Percentiles rank a stretch among this genome's conserved stretches.
Conservation (phyloP, 2,113 vertebrate species). For the Dryoscopus gambensis region DNA sequence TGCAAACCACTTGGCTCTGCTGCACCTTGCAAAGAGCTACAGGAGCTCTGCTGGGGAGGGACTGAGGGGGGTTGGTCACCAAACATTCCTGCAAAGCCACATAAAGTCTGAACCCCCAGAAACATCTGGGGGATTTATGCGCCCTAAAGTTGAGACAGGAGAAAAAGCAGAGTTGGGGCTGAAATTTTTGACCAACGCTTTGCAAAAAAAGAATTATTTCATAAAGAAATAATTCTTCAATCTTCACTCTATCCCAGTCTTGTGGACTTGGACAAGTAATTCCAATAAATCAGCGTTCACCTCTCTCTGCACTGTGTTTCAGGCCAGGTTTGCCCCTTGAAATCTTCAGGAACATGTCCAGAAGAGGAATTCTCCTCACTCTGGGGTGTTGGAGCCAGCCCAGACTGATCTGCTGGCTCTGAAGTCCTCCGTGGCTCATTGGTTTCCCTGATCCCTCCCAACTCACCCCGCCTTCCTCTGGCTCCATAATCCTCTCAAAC, state of each 20-base stretch:
- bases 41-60: background rate
- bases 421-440: background rate
- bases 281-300: background rate
- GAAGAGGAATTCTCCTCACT: background rate
- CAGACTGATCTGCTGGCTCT: background rate
- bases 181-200: background rate
- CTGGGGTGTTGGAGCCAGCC: background rate
- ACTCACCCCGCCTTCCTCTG: background rate
- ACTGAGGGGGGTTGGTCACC: background rate
- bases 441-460: background rate
- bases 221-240: background rate
- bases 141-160: background rate
- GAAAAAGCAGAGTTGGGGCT: background rate
- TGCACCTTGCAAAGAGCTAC: background rate
- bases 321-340: background rate
- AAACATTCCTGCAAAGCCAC: background rate
- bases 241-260: accelerated
- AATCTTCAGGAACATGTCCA: background rate
- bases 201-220: background rate
- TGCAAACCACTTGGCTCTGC: background rate
- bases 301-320: background rate
- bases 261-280: background rate
- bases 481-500: background rate
- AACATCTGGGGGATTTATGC: background rate
- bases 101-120: background rate